Conservation (phyloP, 64 coral and sea anemone genomes). For the Montipora capricornis region DNA sequence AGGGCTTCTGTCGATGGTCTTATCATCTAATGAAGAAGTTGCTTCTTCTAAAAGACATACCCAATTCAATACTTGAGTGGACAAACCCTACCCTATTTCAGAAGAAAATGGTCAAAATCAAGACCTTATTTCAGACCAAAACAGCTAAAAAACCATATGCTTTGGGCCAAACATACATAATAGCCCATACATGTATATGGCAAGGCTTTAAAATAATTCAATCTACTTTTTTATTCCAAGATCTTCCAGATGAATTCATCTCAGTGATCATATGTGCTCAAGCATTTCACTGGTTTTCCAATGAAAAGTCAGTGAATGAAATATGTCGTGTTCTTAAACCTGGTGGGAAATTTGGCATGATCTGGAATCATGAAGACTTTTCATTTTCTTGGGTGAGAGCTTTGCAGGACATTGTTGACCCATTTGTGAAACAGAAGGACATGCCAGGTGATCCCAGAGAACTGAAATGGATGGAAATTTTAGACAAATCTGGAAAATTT, state of each 20-base stretch:
- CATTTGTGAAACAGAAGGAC: slow-evolving; percentile 44
- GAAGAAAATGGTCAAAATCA: too few relatives aligned
- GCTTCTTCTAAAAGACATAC: too few relatives aligned
- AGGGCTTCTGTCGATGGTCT: too few relatives aligned
- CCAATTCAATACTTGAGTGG: too few relatives aligned
- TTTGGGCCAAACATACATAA: too few relatives aligned
- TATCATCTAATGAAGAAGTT: too few relatives aligned
- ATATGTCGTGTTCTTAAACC: slow-evolving; percentile 86
- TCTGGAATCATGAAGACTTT: slow-evolving; percentile 80
- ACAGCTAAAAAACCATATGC: too few relatives aligned
- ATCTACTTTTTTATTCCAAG: background rate
- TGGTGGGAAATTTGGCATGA: slow-evolving; percentile 76
- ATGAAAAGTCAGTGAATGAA: slow-evolving; percentile 74
- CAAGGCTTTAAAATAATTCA: too few relatives aligned
- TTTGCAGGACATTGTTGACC: slow-evolving; percentile 70
- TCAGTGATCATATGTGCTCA: slow-evolving; percentile 82
- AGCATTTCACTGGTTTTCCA: slow-evolving; percentile 87
- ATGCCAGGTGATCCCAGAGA: slow-evolving; percentile 27
- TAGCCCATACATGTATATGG: too few relatives aligned
- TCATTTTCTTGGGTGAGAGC: slow-evolving; percentile 75
- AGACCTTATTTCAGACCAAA: too few relatives aligned
- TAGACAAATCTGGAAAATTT: slow-evolving; percentile 73
- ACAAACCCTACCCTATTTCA: too few relatives aligned
- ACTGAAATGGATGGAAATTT: slow-evolving; percentile 54
- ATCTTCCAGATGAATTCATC: slow-evolving; percentile 63